Evolutionary conservation across 2,888 invertebrate species (phyloP).

Genomic region (Acrobasis repandana): DNA sequence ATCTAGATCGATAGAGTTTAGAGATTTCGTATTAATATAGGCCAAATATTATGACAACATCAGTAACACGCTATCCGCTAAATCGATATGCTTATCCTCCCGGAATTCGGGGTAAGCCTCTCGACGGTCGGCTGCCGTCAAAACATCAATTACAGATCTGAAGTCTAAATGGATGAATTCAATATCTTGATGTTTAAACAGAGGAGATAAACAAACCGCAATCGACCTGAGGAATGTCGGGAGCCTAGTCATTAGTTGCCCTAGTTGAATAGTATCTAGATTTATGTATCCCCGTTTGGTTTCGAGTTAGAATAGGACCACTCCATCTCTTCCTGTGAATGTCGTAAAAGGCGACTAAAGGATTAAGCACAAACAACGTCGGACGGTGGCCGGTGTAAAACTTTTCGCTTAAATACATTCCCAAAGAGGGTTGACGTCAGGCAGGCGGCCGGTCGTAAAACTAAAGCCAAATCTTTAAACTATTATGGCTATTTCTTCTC

Average conservation of each 20-base stretch:
- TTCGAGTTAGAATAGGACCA: no score
- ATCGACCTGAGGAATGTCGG: not conserved
- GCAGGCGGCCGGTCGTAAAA: no score
- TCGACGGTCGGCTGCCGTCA: slow-evolving; percentile 14
- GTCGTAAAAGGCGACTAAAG: no score
- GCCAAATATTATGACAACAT: not conserved
- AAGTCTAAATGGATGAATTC: slow-evolving; percentile 2
- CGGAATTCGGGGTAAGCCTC: slow-evolving; percentile 15
- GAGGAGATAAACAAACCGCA: not conserved
- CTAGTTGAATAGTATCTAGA: not conserved
- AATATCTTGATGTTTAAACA: slow-evolving; percentile 16
- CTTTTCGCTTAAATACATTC: no score
- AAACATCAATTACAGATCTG: slow-evolving; percentile 23
- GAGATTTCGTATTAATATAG: no score
- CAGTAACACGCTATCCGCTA: not conserved
- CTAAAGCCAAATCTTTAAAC: no score
- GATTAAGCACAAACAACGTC: no score
- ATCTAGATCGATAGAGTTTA: no score
- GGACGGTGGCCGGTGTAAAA: no score
- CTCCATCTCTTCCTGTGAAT: no score
- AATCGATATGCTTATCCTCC: not conserved
- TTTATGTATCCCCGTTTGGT: not conserved
- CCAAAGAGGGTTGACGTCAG: no score
- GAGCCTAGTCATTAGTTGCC: not conserved
- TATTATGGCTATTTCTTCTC: no score